phyloP scores from a whole-genome alignment of 2,888 invertebrate genomes.

The Andrena trimmerana region DNA sequence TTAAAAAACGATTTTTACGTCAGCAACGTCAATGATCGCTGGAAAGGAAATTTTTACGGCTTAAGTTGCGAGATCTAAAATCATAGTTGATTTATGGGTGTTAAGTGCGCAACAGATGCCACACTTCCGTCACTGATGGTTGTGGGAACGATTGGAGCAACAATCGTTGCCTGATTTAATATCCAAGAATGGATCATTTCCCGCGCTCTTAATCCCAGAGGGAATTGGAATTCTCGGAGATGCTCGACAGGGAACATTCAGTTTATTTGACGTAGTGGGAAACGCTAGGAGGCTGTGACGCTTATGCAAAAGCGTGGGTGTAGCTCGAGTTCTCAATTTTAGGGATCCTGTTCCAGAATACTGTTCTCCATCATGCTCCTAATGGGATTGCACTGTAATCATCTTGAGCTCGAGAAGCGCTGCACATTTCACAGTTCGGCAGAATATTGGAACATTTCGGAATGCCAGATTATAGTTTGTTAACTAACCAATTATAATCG shows the following conservation, averaged over 20 bases:
- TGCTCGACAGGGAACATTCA: not conserved
- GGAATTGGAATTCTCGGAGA: conserved; percentile 31
- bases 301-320: conserved; percentile 29
- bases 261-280: conserved; percentile 54
- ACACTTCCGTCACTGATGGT: no score
- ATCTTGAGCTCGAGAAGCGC: not conserved
- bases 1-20: no score
- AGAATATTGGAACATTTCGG: no score
- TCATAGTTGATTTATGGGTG: no score
- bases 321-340: not conserved
- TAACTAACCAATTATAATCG: no score
- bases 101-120: no score
- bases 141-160: conserved; percentile 9
- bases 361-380: not conserved
- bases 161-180: conserved; percentile 17
- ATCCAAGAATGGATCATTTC: conserved; percentile 16
- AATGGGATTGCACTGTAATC: not conserved
- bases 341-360: not conserved
- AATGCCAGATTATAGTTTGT: no score
- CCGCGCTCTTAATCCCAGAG: conserved; percentile 25
- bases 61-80: not conserved
- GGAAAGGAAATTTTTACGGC: not conserved
- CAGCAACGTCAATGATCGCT: no score
- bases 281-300: conserved; percentile 38
- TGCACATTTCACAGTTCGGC: no score